phyloP scores from a whole-genome alignment of 2,888 invertebrate species.

The Dryocosmus kuriphilus region DNA sequence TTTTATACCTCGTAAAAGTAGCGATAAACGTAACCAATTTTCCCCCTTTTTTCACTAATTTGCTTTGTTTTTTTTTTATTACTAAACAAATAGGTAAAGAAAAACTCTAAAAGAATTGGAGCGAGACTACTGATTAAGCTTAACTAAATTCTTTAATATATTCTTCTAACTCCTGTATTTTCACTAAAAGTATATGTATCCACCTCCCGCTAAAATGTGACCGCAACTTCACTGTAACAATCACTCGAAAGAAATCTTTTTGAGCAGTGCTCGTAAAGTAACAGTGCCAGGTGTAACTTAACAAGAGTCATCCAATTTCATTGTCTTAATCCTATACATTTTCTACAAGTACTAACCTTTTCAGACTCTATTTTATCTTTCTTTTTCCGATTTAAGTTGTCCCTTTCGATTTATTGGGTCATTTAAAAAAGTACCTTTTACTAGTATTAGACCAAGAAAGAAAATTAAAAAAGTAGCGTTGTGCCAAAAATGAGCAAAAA shows the following conservation, averaged over 20 bases:
- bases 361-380: neutral
- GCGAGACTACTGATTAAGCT: slow-evolving; percentile 17
- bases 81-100: slow-evolving; percentile 40
- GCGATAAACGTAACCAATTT: slow-evolving; percentile 50
- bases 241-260: neutral
- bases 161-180: neutral
- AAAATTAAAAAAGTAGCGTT: too few relatives aligned
- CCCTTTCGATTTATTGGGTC: neutral
- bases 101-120: slow-evolving; percentile 43
- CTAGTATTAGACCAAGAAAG: too few relatives aligned
- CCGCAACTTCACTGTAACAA: neutral
- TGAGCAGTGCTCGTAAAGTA: neutral
- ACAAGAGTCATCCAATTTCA: neutral
- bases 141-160: neutral
- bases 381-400: neutral
- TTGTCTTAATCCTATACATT: neutral
- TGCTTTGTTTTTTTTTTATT: slow-evolving; percentile 49
- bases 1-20: slow-evolving; percentile 55
- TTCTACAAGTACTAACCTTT: neutral
- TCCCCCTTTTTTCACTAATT: slow-evolving; percentile 56
- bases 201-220: neutral
- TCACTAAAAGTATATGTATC: neutral
- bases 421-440: neutral
- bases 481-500: too few relatives aligned
- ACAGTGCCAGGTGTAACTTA: too few relatives aligned